Conservation (phyloP, 2,797 vertebrate genomes). For the Apogon talboti region DNA sequence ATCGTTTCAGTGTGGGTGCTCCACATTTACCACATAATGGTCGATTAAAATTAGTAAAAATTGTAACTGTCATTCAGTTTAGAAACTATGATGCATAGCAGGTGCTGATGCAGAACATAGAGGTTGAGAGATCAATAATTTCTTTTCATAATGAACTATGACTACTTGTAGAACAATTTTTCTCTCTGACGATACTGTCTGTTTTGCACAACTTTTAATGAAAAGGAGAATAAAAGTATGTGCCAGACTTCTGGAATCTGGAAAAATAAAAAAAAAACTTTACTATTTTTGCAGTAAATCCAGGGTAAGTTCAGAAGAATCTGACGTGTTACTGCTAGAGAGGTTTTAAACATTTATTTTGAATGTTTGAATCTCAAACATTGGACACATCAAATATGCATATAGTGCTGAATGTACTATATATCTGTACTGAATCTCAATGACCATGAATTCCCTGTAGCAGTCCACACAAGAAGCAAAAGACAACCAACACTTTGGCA, state of each 20-base stretch:
- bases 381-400: not conserved
- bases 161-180: too few species aligned
- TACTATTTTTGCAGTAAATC: not conserved
- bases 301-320: not conserved
- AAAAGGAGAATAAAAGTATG: not conserved
- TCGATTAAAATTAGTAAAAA: not conserved
- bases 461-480: not conserved
- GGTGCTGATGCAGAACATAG: not conserved
- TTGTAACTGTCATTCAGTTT: slow-evolving; percentile 2
- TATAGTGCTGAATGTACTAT: not conserved
- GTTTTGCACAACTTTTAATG: not conserved
- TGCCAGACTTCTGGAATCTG: slow-evolving; percentile 13
- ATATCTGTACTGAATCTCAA: too few species aligned
- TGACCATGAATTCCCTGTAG: too few species aligned
- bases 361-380: not conserved
- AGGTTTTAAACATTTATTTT: too few species aligned
- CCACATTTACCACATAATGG: slow-evolving; percentile 10
- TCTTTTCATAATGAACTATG: too few species aligned
- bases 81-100: not conserved
- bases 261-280: slow-evolving; percentile 30
- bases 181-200: too few species aligned
- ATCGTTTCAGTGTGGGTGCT: slow-evolving; percentile 18
- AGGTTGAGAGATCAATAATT: too few species aligned
- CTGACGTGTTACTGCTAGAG: not conserved
- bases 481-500: slow-evolving; percentile 15